A percentile compares a stretch with the other conserved stretches of the same genome.
phyloP scores from a whole-genome alignment of 2,888 invertebrate genomes.

The Pyrocoelia pectoralis region DNA sequence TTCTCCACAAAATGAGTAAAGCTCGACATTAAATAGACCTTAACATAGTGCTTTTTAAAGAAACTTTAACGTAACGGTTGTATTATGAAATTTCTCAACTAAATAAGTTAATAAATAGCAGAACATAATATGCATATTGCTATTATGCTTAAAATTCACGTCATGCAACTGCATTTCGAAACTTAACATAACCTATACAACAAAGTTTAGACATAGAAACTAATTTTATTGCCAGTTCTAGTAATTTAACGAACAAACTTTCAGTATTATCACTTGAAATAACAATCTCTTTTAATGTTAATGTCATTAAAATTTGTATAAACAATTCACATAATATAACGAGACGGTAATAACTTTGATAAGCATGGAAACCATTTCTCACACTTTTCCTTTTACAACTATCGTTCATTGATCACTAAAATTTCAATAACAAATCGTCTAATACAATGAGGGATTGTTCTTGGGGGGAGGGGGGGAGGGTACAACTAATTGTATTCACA shows the following conservation, averaged over 20 bases:
- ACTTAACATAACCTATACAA: neutral
- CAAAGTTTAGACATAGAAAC: conserved; percentile 1
- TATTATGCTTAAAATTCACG: neutral
- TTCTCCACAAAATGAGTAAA: no score
- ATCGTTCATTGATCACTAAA: no score
- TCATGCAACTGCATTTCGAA: neutral
- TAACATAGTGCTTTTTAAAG: neutral
- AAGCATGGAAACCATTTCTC: no score
- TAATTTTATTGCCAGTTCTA: neutral
- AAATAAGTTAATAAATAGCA: neutral
- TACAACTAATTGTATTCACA: no score
- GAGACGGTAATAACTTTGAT: no score
- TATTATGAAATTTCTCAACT: neutral
- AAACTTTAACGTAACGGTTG: neutral
- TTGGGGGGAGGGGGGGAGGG: no score
- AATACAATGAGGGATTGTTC: no score
- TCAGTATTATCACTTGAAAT: neutral
- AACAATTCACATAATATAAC: no score
- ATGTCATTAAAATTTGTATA: no score
- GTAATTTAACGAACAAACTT: neutral
- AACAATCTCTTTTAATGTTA: neutral
- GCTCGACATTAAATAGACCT: no score
- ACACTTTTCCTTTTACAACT: no score
- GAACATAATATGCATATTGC: neutral
- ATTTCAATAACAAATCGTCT: no score